Evolutionary conservation across 2,888 invertebrate genomes (phyloP).

Genomic region (Drosophila atripex): DNA sequence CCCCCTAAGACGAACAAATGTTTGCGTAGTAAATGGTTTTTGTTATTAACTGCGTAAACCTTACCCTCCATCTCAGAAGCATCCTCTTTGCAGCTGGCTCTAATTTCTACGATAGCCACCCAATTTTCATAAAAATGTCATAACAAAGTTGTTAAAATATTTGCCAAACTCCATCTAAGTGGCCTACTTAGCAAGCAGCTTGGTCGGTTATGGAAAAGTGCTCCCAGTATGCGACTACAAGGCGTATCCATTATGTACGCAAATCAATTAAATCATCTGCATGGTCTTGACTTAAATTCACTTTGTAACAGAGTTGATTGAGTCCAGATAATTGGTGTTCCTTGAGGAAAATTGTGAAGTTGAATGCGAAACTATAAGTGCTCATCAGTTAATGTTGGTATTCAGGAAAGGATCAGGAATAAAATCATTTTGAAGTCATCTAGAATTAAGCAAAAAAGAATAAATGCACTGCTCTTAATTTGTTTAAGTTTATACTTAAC

Average conservation of each 20-base stretch:
- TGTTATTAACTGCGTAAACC: slow-evolving; percentile 76
- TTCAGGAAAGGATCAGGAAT: too few relatives aligned
- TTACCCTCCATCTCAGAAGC: slow-evolving; percentile 60
- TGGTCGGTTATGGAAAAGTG: slow-evolving; percentile 11
- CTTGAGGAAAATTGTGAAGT: background rate
- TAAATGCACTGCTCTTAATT: too few relatives aligned
- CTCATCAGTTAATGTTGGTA: too few relatives aligned
- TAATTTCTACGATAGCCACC: slow-evolving; percentile 20
- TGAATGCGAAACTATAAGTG: too few relatives aligned
- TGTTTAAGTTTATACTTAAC: too few relatives aligned
- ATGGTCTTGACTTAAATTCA: slow-evolving; percentile 75
- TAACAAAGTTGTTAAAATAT: slow-evolving; percentile 76
- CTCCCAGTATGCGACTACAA: background rate
- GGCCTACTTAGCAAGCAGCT: slow-evolving; percentile 23
- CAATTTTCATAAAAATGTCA: slow-evolving; percentile 70
- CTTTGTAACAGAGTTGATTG: slow-evolving; percentile 68
- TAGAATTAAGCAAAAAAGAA: too few relatives aligned
- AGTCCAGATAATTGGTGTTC: slow-evolving; percentile 35
- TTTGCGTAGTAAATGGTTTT: slow-evolving; percentile 77
- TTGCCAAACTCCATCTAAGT: slow-evolving; percentile 54
- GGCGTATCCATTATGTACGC: slow-evolving; percentile 28
- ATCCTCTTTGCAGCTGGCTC: slow-evolving; percentile 20
- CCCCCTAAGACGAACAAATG: slow-evolving; percentile 55
- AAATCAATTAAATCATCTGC: slow-evolving; percentile 74
- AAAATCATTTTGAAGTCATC: too few relatives aligned